Evolutionary conservation across 2,113 vertebrate species (phyloP).

Genomic region (Ptilorrhoa leucosticta): DNA sequence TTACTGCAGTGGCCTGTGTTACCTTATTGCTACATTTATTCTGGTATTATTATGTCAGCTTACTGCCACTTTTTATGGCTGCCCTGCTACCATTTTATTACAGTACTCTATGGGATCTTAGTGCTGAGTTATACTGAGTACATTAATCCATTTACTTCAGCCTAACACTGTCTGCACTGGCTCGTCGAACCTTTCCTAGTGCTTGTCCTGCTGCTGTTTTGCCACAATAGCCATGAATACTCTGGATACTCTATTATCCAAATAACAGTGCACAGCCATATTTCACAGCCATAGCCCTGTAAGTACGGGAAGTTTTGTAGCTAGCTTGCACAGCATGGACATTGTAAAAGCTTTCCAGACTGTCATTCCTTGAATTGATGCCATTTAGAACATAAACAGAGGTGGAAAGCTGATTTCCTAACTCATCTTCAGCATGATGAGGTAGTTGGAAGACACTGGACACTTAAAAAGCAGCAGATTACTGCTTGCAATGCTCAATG

Average conservation of each 20-base stretch:
- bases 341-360: neutral
- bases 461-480: neutral
- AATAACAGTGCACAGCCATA: conserved; percentile 16
- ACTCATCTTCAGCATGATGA: conserved; percentile 55
- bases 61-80: conserved; percentile 52
- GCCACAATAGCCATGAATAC: neutral
- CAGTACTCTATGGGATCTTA: conserved; percentile 35
- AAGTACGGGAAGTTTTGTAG: neutral
- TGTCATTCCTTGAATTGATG: neutral
- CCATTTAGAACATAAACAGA: neutral
- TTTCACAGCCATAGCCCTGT: neutral
- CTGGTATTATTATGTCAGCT: conserved; percentile 53
- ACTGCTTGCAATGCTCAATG: neutral
- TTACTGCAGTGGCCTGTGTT: conserved; percentile 50
- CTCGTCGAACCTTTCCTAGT: neutral
- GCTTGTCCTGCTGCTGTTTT: neutral
- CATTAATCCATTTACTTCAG: conserved; percentile 38
- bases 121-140: conserved; percentile 7
- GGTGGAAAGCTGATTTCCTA: conserved; percentile 43
- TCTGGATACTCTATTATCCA: neutral
- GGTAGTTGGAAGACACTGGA: conserved; percentile 66
- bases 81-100: conserved; percentile 55
- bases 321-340: neutral
- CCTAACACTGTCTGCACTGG: neutral
- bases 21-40: conserved; percentile 67